Conservation (phyloP, 2,113 vertebrate genomes). For the Ammodytes marinus region DNA sequence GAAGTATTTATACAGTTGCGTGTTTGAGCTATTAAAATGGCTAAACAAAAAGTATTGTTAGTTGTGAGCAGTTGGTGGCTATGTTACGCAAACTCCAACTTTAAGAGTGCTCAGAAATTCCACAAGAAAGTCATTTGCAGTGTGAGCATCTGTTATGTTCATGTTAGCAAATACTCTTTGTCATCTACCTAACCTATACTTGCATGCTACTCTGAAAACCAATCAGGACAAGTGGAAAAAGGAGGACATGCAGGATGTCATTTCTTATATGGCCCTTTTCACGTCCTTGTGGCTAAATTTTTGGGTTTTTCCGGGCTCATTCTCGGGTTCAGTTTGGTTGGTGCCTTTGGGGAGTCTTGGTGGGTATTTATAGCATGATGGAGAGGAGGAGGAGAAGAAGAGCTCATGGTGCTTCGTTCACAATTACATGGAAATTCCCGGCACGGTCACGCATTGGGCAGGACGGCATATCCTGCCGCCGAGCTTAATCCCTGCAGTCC, state of each 20-base stretch:
- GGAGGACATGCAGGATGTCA: conserved; percentile 51
- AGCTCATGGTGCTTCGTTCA: conserved; percentile 70
- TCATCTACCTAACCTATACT: conserved; percentile 1
- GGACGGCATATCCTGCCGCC: conserved; percentile 72
- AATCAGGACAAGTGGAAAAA: conserved; percentile 45
- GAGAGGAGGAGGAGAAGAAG: conserved; percentile 56
- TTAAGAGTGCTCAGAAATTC: not conserved
- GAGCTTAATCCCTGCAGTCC: conserved; percentile 80
- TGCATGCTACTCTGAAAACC: conserved; percentile 21
- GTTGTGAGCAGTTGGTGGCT: not conserved
- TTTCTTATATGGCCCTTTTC: conserved; percentile 58
- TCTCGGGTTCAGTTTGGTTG: conserved; percentile 12
- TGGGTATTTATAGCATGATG: conserved; percentile 72
- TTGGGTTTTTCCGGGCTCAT: conserved; percentile 50
- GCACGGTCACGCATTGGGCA: conserved; percentile 78
- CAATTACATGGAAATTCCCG: conserved; percentile 86
- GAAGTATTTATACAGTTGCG: conserved; percentile 3
- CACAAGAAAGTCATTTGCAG: not conserved
- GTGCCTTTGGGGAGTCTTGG: conserved; percentile 67
- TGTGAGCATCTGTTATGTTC: not conserved
- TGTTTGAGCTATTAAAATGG: not conserved
- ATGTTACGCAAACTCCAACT: not conserved
- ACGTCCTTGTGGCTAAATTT: conserved; percentile 59
- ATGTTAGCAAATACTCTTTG: conserved; percentile 4
- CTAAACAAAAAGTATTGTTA: not conserved